These are phyloP conservation scores for Delia radicum DNA, from an alignment of 1,140 invertebrate species.

Conservation along the genomic window DNA sequence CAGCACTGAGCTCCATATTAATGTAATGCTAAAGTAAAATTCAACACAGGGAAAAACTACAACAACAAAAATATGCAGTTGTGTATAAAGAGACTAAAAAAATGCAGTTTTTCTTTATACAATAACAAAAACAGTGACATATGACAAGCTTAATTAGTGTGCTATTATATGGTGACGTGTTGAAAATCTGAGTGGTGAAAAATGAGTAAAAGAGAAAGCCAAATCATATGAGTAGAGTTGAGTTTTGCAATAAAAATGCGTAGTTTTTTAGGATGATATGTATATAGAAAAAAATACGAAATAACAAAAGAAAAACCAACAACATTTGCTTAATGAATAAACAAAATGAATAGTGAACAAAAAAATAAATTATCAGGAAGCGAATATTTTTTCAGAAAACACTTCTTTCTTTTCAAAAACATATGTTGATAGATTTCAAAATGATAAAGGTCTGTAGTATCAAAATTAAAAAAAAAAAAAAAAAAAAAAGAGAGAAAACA, in stretches of 20 bases:
- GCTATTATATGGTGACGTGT: neutral
- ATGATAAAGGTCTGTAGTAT: too few relatives aligned
- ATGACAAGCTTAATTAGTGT: neutral
- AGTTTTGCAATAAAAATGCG: neutral
- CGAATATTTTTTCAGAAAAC: neutral
- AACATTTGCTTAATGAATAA: neutral
- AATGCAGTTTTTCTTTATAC: conserved; percentile 8
- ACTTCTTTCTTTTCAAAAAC: neutral
- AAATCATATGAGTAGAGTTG: neutral
- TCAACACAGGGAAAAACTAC: neutral
- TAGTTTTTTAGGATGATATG: neutral
- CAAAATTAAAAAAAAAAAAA: too few relatives aligned
- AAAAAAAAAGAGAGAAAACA: too few relatives aligned
- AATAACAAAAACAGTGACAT: neutral
- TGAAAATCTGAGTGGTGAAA: neutral
- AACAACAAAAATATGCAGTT: neutral
- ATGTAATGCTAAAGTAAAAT: too few relatives aligned
- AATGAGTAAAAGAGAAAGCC: neutral
- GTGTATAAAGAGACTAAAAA: too few relatives aligned
- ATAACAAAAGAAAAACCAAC: neutral
- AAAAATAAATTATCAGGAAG: neutral
- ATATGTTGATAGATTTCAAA: neutral
- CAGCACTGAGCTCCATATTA: too few relatives aligned
- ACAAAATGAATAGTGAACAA: neutral
- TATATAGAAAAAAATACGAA: neutral